Conservation (phyloP, 1,140 invertebrate genomes). For the Saccostrea echinata region DNA sequence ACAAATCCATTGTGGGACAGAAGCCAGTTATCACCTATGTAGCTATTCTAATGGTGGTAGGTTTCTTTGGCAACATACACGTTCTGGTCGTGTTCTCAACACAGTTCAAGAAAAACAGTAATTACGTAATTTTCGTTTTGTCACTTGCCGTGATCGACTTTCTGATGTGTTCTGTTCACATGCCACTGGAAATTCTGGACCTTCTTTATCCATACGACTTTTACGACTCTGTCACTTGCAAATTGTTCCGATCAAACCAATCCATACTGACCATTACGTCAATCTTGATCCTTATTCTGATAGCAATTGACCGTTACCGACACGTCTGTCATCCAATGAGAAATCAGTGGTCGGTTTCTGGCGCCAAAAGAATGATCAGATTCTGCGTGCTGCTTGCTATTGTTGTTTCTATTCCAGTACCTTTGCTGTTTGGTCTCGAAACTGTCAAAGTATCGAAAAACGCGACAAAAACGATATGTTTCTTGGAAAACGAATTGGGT, state of each 20-base stretch:
- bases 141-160: constrained; percentile 27
- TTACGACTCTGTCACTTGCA: constrained; percentile 18
- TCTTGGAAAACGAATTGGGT: background rate
- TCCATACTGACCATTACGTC: background rate
- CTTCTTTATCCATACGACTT: constrained; percentile 32
- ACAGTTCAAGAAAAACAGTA: constrained; percentile 10
- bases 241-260: background rate
- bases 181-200: constrained; percentile 44
- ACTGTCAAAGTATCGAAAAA: background rate
- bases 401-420: background rate
- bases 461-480: background rate
- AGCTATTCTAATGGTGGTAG: constrained; percentile 3
- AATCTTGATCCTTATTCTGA: background rate
- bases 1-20: background rate
- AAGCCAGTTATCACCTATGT: background rate
- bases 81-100: constrained; percentile 39
- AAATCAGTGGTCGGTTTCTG: background rate
- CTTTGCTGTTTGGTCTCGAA: background rate
- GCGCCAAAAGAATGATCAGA: background rate
- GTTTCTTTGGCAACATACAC: constrained; percentile 34
- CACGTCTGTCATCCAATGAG: constrained; percentile 21
- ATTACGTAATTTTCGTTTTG: constrained; percentile 26
- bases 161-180: constrained; percentile 35
- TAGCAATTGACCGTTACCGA: constrained; percentile 4
- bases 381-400: background rate